Conservation (phyloP, 2,888 invertebrate genomes). For the Melinaea marsaeus region DNA sequence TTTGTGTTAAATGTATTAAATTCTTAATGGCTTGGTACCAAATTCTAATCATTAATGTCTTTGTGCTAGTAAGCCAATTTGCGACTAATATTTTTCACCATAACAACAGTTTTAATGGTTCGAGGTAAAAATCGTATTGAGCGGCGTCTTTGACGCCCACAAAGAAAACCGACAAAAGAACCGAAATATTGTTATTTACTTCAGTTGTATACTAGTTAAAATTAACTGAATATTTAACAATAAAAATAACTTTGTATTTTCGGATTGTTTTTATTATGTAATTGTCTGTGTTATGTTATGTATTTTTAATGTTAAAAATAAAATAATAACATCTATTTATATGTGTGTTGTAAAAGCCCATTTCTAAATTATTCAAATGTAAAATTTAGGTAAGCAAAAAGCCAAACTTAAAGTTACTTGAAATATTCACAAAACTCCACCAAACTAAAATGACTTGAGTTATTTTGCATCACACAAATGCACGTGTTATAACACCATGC, state of each 20-base stretch:
- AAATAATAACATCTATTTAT: too few species aligned
- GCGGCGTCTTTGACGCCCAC: conserved; percentile 61
- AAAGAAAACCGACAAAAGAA: conserved; percentile 66
- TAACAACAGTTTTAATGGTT: conserved; percentile 57
- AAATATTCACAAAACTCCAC: too few species aligned
- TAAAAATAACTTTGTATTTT: too few species aligned
- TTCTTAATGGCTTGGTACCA: conserved; percentile 8
- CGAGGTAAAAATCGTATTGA: conserved; percentile 53
- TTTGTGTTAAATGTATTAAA: not conserved
- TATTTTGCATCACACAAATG: conserved; percentile 3
- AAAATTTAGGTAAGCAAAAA: too few species aligned
- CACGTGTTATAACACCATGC: conserved; percentile 7
- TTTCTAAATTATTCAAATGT: too few species aligned
- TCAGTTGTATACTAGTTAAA: conserved; percentile 22
- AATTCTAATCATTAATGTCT: conserved; percentile 9
- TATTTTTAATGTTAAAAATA: too few species aligned
- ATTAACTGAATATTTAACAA: not conserved
- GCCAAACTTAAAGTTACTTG: too few species aligned
- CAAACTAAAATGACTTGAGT: not conserved
- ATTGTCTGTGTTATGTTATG: too few species aligned
- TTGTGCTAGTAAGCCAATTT: conserved; percentile 42
- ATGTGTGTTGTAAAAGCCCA: too few species aligned
- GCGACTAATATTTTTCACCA: conserved; percentile 51
- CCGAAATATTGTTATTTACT: conserved; percentile 41
- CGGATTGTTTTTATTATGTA: too few species aligned